Evolutionary conservation across 1,140 invertebrate species (phyloP).

Genomic region (Aphidius ervi): DNA sequence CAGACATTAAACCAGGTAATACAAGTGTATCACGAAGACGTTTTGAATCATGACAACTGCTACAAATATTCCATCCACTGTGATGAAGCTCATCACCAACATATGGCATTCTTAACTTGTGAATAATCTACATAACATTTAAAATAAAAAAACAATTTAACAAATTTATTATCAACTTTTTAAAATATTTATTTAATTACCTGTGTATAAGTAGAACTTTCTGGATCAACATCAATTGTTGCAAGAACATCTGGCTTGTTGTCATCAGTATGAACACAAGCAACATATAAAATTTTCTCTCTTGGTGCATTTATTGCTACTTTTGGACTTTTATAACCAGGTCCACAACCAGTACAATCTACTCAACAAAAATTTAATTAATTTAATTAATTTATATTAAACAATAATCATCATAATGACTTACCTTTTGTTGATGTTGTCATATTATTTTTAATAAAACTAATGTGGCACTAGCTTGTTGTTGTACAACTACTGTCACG

Average conservation of each 20-base stretch:
- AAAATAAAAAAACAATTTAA: slow-evolving; percentile 10
- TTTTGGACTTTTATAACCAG: slow-evolving; percentile 72
- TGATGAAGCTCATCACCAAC: slow-evolving; percentile 90
- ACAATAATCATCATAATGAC: background rate
- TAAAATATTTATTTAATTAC: slow-evolving; percentile 51
- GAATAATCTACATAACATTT: slow-evolving; percentile 69
- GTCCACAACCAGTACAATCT: slow-evolving; percentile 55
- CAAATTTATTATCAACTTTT: slow-evolving; percentile 3
- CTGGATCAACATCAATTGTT: slow-evolving; percentile 87
- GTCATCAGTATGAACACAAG: slow-evolving; percentile 74
- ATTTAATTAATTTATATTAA: background rate
- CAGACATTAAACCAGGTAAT: slow-evolving; percentile 76
- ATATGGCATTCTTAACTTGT: slow-evolving; percentile 74
- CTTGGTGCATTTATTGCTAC: slow-evolving; percentile 78
- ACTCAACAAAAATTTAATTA: slow-evolving; percentile 4
- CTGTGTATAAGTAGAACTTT: slow-evolving; percentile 80
- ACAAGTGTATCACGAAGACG: slow-evolving; percentile 74
- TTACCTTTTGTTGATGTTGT: slow-evolving; percentile 6
- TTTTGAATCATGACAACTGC: slow-evolving; percentile 73
- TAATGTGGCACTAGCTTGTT: background rate
- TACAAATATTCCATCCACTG: slow-evolving; percentile 94
- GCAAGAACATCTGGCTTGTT: slow-evolving; percentile 81
- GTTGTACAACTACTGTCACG: too few species aligned
- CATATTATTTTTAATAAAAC: background rate
- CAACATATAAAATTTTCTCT: slow-evolving; percentile 83